Conservation (phyloP, 1,140 invertebrate species). For the Tyrophagus putrescentiae region DNA sequence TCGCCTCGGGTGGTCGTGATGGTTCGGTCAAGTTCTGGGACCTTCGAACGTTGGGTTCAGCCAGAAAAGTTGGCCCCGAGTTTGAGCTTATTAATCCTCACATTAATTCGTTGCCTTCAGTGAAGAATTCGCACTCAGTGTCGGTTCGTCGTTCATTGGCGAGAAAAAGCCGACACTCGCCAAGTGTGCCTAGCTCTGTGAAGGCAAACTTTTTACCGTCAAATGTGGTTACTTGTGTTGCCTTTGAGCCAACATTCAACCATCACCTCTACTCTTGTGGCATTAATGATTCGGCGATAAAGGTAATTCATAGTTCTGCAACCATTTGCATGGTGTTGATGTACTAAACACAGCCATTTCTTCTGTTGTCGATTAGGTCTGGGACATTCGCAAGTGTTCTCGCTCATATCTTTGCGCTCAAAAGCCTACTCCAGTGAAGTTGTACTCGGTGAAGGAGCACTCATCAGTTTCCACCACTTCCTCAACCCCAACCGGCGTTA, state of each 20-base stretch:
- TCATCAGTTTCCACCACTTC: slow-evolving; percentile 41
- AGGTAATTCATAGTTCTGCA: too few species aligned
- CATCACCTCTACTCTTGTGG: slow-evolving; percentile 6
- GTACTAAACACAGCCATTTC: too few species aligned
- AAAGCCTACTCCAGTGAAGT: slow-evolving; percentile 34
- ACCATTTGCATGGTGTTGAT: too few species aligned
- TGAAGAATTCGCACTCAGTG: not conserved
- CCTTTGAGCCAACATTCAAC: not conserved
- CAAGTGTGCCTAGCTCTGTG: not conserved
- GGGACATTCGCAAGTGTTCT: slow-evolving; percentile 13
- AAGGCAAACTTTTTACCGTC: not conserved
- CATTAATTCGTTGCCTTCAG: slow-evolving; percentile 6
- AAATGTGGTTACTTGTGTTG: slow-evolving; percentile 19
- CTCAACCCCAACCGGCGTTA: not conserved
- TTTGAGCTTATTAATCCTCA: slow-evolving; percentile 12
- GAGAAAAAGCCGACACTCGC: not conserved
- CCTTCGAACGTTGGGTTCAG: slow-evolving; percentile 32
- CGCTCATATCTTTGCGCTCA: not conserved
- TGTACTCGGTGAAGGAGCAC: slow-evolving; percentile 43
- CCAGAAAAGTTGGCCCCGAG: not conserved
- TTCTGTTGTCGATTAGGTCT: too few species aligned
- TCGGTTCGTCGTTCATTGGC: not conserved
- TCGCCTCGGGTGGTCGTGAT: slow-evolving; percentile 68
- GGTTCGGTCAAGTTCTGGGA: slow-evolving; percentile 72
- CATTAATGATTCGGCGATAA: slow-evolving; percentile 17